Percentiles rank a stretch among this genome's conserved stretches.
Conservation (phyloP, 2,113 vertebrate species). For the Electrona antarctica region DNA sequence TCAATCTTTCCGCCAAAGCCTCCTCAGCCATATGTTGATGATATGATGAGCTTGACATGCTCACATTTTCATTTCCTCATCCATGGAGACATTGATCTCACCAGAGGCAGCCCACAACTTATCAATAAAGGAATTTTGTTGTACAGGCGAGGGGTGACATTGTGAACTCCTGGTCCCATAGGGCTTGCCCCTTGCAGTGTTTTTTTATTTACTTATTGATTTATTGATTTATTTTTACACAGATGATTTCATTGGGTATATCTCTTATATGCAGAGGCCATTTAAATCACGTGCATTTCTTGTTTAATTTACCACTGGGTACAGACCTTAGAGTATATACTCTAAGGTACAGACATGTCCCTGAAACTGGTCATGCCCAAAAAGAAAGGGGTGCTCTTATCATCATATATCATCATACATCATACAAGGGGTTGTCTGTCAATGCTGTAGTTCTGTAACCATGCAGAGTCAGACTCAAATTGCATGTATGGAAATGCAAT, state of each 20-base stretch:
- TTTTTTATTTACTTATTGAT: slow-evolving; percentile 2
- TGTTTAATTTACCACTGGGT: slow-evolving; percentile 44
- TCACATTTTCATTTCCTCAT: slow-evolving; percentile 50
- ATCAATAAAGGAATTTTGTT: slow-evolving; percentile 51
- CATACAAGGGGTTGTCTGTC: no score
- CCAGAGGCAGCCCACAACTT: slow-evolving; percentile 37
- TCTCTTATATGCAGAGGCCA: background rate
- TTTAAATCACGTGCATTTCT: slow-evolving; percentile 38
- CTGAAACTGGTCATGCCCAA: no score
- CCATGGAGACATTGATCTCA: slow-evolving; percentile 46
- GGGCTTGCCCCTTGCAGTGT: slow-evolving; percentile 36
- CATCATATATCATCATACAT: no score
- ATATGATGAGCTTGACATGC: slow-evolving; percentile 53
- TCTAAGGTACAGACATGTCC: slow-evolving; percentile 8
- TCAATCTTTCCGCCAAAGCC: slow-evolving; percentile 47
- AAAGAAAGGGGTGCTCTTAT: no score
- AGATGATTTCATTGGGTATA: slow-evolving; percentile 34
- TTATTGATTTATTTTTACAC: slow-evolving; percentile 5
- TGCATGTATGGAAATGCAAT: no score
- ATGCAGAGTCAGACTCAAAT: no score
- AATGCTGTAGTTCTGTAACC: no score
- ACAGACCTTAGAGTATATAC: no score
- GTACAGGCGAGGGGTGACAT: slow-evolving; percentile 18
- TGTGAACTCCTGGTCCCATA: slow-evolving; percentile 14
- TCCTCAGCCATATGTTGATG: slow-evolving; percentile 56